Base-by-base conservation (phyloP, 2,113 vertebrate species). In the Halichoerus grypus region DNA sequence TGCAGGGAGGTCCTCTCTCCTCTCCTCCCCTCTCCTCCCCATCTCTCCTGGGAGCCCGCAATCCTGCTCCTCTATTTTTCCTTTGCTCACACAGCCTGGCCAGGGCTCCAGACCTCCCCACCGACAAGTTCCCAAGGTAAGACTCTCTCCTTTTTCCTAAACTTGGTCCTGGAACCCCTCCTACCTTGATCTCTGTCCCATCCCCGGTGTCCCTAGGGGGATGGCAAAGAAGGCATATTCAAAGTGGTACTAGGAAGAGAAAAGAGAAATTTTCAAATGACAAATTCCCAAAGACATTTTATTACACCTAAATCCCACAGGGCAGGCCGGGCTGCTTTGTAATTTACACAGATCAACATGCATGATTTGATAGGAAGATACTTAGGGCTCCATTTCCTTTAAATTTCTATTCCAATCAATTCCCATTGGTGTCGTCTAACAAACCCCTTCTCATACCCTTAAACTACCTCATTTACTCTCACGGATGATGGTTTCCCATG, bases 271-370 rank as follows among this genome's bases (percentile, higher is more conserved):
- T 69, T 90, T 79, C 36, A 36, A 91, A 84, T 82, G 88, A 79
- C 33, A 65, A 33, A 55, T 94, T 95, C 59, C 31, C 57, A 59
- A 91, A 93, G 94, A 81, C 3, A 84, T 61, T 98, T 98, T 97
- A 97, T 96, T 97, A 28, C 28, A 72, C 92, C 82, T 88, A 49
- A 84, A 87, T 63, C n/a, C 67, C 80, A 94, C 67, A 55, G 61
- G 46, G 42, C 79, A 46, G 3, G 21, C 24, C 1, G 0, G n/a
- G 57, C 13, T 76, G 89, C 49, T 76, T 71, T 72, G 10, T 46
- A 6, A 80, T 53, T 55, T 71, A 67, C 8, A 10, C 6, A 71
- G 49, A 89, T 69, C 16, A 39, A 53, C 14, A 8, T 13, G 94
- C 46, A 2, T 36, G 77, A 46, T 95, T 96, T 10, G 2, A 19